Base-by-base conservation (phyloP, 2,888 invertebrate species). In the Acanthosepion lycidas region DNA sequence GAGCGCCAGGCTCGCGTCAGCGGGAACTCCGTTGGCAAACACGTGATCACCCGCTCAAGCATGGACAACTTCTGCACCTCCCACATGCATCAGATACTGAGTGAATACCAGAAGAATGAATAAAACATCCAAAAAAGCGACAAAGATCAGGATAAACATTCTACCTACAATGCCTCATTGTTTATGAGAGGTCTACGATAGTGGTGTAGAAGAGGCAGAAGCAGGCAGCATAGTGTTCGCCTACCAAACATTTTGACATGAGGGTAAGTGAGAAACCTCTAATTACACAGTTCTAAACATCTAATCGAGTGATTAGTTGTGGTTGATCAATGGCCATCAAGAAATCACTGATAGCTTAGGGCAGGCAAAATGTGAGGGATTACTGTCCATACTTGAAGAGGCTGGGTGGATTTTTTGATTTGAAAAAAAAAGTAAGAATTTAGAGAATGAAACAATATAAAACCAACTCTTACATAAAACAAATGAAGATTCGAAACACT, bases 241-340 rank as follows among this genome's bases (percentile, higher is more conserved):
- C 78, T 78, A 78, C 78, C 78, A n/a, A 78, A 78, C 78, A n/a
- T 78, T 78, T 78, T 78, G 78, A 78, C 78, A 78, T 78, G 78
- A 78, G 78, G 78, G 78, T 78, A 78, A 78, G 78, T 78, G 78
- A n/a, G 78, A 78, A 78, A 78, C 78, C 78, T 78, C 78, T 78
- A 78, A 78, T 78, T 78, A 78, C 78, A 78, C 78, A 33, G 78
- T 33, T 78, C 33, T 78, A 33, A 78, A 78, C 78, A 78, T 78
- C 78, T 78, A 78, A 78, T 78, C 78, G 78, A 78, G 78, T 78
- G 78, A 78, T 78, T 33, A 78, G 78, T 78, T 78, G 78, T 78
- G 78, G 78, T 78, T 78, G n/a, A 33, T n/a, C n/a, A n/a, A 78
- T 15, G 78, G n/a, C 78, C 78, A 78, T 78, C 78, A 78, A 78